Base-by-base conservation (phyloP, 2,888 invertebrate species). In the Machimus rusticus region DNA sequence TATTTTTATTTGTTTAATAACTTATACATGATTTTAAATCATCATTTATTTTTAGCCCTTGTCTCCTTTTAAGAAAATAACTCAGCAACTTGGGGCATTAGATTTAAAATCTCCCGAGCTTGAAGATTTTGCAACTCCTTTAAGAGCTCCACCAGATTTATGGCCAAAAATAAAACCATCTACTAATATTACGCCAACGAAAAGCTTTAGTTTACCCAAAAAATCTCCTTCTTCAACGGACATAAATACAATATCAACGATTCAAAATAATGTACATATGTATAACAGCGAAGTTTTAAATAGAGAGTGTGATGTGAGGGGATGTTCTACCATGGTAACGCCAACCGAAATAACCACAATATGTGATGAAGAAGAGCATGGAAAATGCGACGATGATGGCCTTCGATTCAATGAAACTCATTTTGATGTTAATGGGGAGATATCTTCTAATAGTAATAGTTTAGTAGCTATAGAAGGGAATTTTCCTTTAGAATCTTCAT, bases 21-120 rank as follows among this genome's bases (percentile, higher is more conserved):
- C 46, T 43, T 14, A 51, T 51, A 28, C 23, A 16, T 31, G 2
- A 74, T 19, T 37, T 19, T 74, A 5, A 46, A 46, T 46, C 9
- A 6, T 31, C 19, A 9, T 39, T 82, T 34, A 19, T 28, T 91
- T 91, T 37, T 93, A 95, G 93, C 94, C 95, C 0, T 93, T 96
- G 90, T 95, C 96, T 0, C 96, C 96, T 0, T 96, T 97, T 91
- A 95, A 96, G 90, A 94, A 96, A 51, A 95, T 97, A 31, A 96
- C 96, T 0, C 96, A 97, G 90, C 96, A 97, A 90, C 92, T 97
- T 19, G 95, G 95, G 88, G 93, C 94, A 77, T 94, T 96, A 88
- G 96, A 97, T 89, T 91, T 95, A 2, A 94, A 95, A 89, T 96
- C 95, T 87, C 96, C 96, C 0, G 96, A 97, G 90, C 94, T 95